A percentile compares a stretch with the other conserved stretches of the same genome.
These are phyloP conservation scores for Volucella inanis DNA, from an alignment of 2,888 invertebrate genomes.

Conservation along the genomic window DNA sequence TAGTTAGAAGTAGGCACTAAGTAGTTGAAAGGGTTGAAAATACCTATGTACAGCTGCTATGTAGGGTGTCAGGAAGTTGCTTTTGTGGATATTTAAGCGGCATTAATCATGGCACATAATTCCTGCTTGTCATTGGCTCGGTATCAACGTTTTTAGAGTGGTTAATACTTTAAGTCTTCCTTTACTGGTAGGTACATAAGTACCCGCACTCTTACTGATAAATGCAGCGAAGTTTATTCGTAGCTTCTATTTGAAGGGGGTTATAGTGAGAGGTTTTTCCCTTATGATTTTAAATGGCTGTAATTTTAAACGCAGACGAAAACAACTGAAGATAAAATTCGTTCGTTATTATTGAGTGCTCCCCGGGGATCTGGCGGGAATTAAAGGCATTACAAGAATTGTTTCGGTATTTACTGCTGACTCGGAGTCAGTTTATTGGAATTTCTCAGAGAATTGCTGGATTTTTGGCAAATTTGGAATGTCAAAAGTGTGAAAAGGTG, in stretches of 20 bases:
- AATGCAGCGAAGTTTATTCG: neutral
- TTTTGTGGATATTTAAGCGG: slow-evolving; percentile 43
- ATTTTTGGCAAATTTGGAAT: too few relatives aligned
- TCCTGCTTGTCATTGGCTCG: slow-evolving; percentile 22
- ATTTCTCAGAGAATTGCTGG: too few relatives aligned
- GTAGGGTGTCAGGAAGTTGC: slow-evolving; percentile 24
- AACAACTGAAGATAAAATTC: slow-evolving; percentile 47
- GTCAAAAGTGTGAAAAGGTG: too few relatives aligned
- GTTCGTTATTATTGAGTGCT: slow-evolving; percentile 47
- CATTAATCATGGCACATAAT: slow-evolving; percentile 38
- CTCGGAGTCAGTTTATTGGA: too few relatives aligned
- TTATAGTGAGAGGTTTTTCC: slow-evolving; percentile 1
- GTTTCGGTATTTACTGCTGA: slow-evolving; percentile 6
- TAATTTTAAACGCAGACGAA: slow-evolving; percentile 45
- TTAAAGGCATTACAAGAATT: slow-evolving; percentile 36
- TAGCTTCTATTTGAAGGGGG: neutral
- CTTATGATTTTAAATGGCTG: slow-evolving; percentile 53
- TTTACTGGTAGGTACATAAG: neutral
- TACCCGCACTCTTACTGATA: neutral
- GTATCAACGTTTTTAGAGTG: neutral
- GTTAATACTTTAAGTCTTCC: slow-evolving; percentile 5
- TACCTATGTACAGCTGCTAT: neutral
- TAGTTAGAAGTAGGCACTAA: too few relatives aligned
- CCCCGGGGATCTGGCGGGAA: slow-evolving; percentile 49
- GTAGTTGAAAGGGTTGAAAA: neutral